Base-by-base conservation (phyloP, 2,888 invertebrate genomes). In the Quadriops clusia region DNA sequence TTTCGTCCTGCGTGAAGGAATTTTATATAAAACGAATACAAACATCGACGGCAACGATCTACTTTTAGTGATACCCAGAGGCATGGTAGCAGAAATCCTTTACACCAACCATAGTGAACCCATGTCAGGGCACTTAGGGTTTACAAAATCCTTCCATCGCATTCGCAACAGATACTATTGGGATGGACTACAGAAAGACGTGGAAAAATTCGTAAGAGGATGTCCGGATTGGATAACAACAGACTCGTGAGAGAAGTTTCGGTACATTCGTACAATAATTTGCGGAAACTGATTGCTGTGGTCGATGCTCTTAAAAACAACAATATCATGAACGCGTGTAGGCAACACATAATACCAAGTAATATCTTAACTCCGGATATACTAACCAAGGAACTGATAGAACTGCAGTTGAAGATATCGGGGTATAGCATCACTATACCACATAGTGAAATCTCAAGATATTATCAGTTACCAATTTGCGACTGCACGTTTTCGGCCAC, bases 141-240 rank as follows among this genome's bases (percentile, higher is more conserved):
- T 32, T 4, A 22, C 38, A n/a, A 46, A 43, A 34, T 24, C 30
- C 9, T 14, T 24, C 18, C 5, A 36, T 8, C 44, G 41, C 30
- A 39, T 43, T 13, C 37, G 31, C 28, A 15, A 28, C 15, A 11
- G 42, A 13, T 44, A 34, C 30, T 44, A 41, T 22, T 44, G 45
- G 42, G 27, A 33, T 3, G 37, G 30, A 12, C 9, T 30, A 17
- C 24, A 12, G 14, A 23, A 11, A 2, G 30, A 30, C 17, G 25
- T 23, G 6, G 3, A 5, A 16, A 15, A 9, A 10, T 17, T 10
- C 13, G 30, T 45, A 9, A 28, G 40, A 32, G 37, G 34, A 33
- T 44, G 40, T 28, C 14, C 28, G 2, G 39, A 38, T 20, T 46
- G 44, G n/a, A n/a, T n/a, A n/a, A n/a, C n/a, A n/a, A n/a, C n/a